phyloP scores from a whole-genome alignment of 2,113 vertebrate genomes.

The Plestiodon gilberti region DNA sequence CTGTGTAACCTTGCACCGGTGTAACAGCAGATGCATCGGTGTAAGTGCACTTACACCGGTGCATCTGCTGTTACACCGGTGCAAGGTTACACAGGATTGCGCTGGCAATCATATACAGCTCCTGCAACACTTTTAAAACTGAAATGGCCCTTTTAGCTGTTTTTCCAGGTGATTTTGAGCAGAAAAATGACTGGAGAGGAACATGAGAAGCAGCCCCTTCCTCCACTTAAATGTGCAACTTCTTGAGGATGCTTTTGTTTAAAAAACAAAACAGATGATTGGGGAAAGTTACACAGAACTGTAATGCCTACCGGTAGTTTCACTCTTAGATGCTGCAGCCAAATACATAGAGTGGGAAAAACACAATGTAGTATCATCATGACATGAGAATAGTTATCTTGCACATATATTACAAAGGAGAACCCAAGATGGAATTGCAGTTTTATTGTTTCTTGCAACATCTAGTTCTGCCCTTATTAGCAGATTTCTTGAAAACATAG shows the following conservation, averaged over 20 bases:
- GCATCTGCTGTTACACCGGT: too few species aligned
- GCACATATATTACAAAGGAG: neutral
- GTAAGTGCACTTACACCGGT: too few species aligned
- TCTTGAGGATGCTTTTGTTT: neutral
- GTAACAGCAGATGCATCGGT: too few species aligned
- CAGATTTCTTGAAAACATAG: neutral
- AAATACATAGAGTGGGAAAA: too few species aligned
- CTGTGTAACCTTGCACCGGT: too few species aligned
- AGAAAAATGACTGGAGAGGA: neutral
- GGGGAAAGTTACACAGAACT: too few species aligned
- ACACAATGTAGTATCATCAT: neutral
- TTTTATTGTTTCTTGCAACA: neutral
- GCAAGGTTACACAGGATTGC: too few species aligned
- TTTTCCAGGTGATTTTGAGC: neutral
- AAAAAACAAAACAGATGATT: too few species aligned
- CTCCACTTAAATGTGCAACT: neutral
- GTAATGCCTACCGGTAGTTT: too few species aligned
- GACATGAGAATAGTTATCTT: neutral
- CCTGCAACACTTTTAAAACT: neutral
- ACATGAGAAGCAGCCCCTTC: neutral
- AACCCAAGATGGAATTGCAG: neutral
- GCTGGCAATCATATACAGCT: neutral
- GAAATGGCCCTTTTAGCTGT: neutral
- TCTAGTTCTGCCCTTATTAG: neutral
- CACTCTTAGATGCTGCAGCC: too few species aligned